Base-by-base conservation (phyloP, 2,888 invertebrate genomes). In the Sympetrum striolatum region DNA sequence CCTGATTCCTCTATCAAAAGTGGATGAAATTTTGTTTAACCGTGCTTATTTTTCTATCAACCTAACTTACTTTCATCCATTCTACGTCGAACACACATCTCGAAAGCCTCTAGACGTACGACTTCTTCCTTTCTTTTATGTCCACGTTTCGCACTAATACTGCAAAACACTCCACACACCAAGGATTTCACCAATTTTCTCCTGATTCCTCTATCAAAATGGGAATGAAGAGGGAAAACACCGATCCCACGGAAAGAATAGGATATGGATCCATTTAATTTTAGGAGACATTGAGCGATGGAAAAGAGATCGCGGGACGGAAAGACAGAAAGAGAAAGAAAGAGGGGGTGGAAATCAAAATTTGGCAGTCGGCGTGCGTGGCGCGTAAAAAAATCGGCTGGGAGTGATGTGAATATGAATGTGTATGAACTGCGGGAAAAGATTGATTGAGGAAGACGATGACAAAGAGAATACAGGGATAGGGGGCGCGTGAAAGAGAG, bases 401-500 rank as follows among this genome's bases (percentile, higher is more conserved):
- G 37, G 60, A 86, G 86, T 86, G 60, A 60, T 37, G 60, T 86
- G 86, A 86, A 86, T 86, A 86, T 86, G 60, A 60, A 86, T 86
- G 86, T n/a, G 86, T 60, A n/a, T 39, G 60, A 64, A 60, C 37
- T 64, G 60, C 60, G 86, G 73, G 73, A 35, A 64, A 60, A 86
- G 86, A 86, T 86, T 86, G 86, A 86, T 86, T 86, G 86, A 86
- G 86, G 86, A 86, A 64, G 18, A 86, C n/a, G 60, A 60, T 37
- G 86, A 86, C 86, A 86, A 86, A 86, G 82, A 58, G 25, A 31
- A 53, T 31, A 35, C 53, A 53, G 39, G 6, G 18, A 80, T 15
- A n/a, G 58, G 22, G 58, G 58, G 53, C 4, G 58, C 5, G 10
- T 31, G 82, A 60, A 22, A 64, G 31, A 14, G 73, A 22, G 48